phyloP scores from a whole-genome alignment of 2,113 vertebrate species.

The Dryoscopus gambensis region DNA sequence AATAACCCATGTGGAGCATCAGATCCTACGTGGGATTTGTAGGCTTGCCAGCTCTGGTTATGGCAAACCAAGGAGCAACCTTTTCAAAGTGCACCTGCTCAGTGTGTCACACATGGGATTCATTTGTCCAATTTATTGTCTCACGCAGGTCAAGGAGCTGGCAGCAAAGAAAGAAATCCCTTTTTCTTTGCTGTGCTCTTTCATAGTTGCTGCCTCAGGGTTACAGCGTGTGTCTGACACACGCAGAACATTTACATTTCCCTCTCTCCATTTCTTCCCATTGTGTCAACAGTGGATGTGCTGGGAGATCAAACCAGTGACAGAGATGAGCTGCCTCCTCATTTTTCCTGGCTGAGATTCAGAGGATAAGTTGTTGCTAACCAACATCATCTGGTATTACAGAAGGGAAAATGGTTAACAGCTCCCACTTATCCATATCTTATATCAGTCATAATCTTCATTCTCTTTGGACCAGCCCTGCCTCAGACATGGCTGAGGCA shows the following conservation, averaged over 20 bases:
- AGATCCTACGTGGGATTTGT: not conserved
- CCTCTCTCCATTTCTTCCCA: slow-evolving; percentile 24
- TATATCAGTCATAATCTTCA: not conserved
- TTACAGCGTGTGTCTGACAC: not conserved
- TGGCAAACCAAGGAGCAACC: not conserved
- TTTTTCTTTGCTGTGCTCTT: not conserved
- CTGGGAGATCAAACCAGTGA: slow-evolving; percentile 47
- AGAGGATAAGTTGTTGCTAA: slow-evolving; percentile 52
- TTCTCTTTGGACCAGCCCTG: not conserved
- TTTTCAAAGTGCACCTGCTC: not conserved
- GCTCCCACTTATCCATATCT: slow-evolving; percentile 5
- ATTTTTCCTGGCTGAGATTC: slow-evolving; percentile 53
- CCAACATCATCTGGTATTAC: slow-evolving; percentile 34
- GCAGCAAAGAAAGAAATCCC: not conserved
- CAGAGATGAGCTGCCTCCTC: slow-evolving; percentile 46
- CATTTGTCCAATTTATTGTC: not conserved
- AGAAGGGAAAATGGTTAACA: slow-evolving; percentile 23
- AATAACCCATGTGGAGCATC: not conserved
- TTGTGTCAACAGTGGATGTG: slow-evolving; percentile 29
- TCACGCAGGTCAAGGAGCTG: not conserved
- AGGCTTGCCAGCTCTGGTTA: not conserved
- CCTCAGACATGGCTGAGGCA: not conserved
- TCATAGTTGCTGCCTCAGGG: slow-evolving; percentile 33
- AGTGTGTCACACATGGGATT: not conserved
- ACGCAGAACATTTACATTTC: slow-evolving; percentile 2